phyloP scores from a whole-genome alignment of 2,888 invertebrate species.

The Dichetophora obliterata region DNA sequence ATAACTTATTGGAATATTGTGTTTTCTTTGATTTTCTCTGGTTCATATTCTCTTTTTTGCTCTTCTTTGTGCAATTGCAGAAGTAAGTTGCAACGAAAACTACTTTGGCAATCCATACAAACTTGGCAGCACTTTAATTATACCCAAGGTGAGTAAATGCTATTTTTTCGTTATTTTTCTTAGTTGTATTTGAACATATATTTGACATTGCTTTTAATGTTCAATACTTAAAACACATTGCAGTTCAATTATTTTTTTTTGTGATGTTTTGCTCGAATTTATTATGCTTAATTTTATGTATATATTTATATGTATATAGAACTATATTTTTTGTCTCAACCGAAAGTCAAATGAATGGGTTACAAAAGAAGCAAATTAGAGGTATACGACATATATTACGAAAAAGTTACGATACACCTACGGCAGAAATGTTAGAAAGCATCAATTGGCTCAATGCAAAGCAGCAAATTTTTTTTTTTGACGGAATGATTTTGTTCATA shows the following conservation, averaged over 20 bases:
- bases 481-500: too few species aligned
- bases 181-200: not conserved
- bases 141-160: slow-evolving; percentile 56
- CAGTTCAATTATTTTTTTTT: too few species aligned
- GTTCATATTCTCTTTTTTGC: not conserved
- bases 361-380: too few species aligned
- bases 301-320: too few species aligned
- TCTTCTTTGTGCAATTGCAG: slow-evolving; percentile 45
- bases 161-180: not conserved
- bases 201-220: not conserved
- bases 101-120: slow-evolving; percentile 58
- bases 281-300: not conserved
- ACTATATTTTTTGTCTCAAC: too few species aligned
- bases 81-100: slow-evolving; percentile 57
- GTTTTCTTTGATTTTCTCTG: not conserved
- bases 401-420: too few species aligned
- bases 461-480: too few species aligned
- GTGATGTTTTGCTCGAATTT: not conserved
- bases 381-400: too few species aligned
- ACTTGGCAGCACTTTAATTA: slow-evolving; percentile 58
- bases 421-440: too few species aligned
- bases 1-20: not conserved
- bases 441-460: too few species aligned
- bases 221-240: not conserved
- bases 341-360: too few species aligned